Base-by-base conservation (phyloP, 2,888 invertebrate genomes). In the Graphium colonna region DNA sequence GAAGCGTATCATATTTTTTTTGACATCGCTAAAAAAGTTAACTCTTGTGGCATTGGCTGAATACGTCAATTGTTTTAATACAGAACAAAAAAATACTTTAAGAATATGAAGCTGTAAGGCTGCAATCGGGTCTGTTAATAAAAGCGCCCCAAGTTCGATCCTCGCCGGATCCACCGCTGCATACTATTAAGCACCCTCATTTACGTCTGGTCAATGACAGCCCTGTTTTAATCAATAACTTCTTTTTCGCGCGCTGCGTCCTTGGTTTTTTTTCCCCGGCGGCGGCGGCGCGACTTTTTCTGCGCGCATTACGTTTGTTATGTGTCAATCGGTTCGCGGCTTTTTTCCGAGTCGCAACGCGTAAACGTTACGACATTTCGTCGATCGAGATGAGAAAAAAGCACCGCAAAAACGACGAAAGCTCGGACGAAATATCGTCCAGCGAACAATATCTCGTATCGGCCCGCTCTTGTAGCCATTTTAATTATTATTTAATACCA, bases 401-500 rank as follows among this genome's bases (percentile, higher is more conserved):
- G 81, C 79, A 70, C 57, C 28, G 74, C 79, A 86, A 87, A 89
- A 85, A 87, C 79, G 77, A 72, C 76, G 77, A 84, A 86, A 88
- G 86, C 87, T 86, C 71, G 64, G 68, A 79, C 85, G 88, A 89
- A 89, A 89, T 86, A 88, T 88, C 73, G 89, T 89, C 89, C 87
- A 85, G 87, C 81, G 76, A 82, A 82, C 79, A 77, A 76, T 83
- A 82, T 85, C 81, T 82, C 81, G 82, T 80, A 85, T 82, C 84
- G 82, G n/a, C n/a, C 79, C 81, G 75, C 78, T 83, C 83, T 86
- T 86, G 85, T 85, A 89, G 87, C 88, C 89, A 88, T 89, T 89
- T 89, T 89, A 89, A 89, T 89, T 89, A 89, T 89, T 89, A 89
- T 89, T 89, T 89, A 89, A 89, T 89, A 87, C 84, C 82, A 71